phyloP scores from a whole-genome alignment of 2,888 invertebrate genomes.

The Plagiodera versicolora region DNA sequence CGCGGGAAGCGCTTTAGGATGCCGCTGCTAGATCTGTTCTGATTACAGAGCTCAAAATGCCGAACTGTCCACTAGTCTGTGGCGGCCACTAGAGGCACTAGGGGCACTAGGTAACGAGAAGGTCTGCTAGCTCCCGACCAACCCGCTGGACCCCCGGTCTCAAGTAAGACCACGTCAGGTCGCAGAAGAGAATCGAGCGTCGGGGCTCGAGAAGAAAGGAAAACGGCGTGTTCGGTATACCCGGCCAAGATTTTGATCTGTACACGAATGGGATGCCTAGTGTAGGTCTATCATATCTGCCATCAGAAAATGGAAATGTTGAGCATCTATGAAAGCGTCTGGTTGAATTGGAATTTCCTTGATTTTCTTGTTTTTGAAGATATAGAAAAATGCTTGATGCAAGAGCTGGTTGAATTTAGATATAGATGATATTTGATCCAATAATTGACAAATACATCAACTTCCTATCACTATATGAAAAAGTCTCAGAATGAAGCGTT shows the following conservation, averaged over 20 bases:
- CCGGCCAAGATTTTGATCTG: neutral
- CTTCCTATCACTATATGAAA: too few species aligned
- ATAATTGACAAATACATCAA: too few species aligned
- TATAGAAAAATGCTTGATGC: too few species aligned
- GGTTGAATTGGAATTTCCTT: too few species aligned
- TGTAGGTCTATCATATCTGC: too few species aligned
- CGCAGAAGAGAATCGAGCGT: neutral
- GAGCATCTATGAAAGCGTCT: too few species aligned
- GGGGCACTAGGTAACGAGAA: slow-evolving; percentile 64
- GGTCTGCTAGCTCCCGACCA: slow-evolving; percentile 60
- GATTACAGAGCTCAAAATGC: slow-evolving; percentile 62
- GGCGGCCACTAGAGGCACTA: slow-evolving; percentile 65
- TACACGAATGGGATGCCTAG: too few species aligned
- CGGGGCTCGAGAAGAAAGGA: neutral
- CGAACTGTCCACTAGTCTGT: slow-evolving; percentile 32
- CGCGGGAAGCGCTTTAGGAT: slow-evolving; percentile 48
- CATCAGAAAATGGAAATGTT: too few species aligned
- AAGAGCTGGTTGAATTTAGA: too few species aligned
- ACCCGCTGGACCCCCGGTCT: slow-evolving; percentile 50
- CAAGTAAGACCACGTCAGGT: slow-evolving; percentile 54
- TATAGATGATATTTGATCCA: too few species aligned
- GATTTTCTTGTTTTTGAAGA: too few species aligned
- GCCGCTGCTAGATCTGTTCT: slow-evolving; percentile 63
- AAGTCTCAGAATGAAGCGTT: too few species aligned
- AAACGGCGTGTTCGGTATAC: neutral